Evolutionary conservation across 1,140 invertebrate genomes (phyloP), one percentile per base, ranked within the genome.

Genomic region (Lordiphosa stackelbergi): DNA sequence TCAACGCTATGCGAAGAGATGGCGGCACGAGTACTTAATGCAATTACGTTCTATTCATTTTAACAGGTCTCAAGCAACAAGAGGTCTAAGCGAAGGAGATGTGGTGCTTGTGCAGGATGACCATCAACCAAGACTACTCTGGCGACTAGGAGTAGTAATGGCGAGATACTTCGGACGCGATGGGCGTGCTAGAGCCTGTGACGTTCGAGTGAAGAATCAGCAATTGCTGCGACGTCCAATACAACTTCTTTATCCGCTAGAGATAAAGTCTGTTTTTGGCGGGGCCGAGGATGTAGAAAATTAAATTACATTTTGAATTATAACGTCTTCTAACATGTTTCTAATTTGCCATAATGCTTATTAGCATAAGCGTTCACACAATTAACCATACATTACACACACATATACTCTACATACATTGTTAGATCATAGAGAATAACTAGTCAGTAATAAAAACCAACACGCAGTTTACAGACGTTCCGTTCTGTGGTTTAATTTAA

Each of bases 21-120:
- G 42, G 42, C 42, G 42, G 9, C 9, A 45, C 4, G 42, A 45
- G 42, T 45, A 45, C 10, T 45, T 45, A 12, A 19, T 16, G 13
- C 42, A 45, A 45, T 13, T 45, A 12, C 42, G 42, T 16, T 45
- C 12, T 45, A 45, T 45, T 45, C 42, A 45, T 45, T 45, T 45
- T 11, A 45, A 45, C 12, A 45, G 12, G 22, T 45, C 42, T 10
- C 13, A 45, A 16, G 22, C 22, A 24, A 13, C 13, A 3, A 45
- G 42, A 45, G 8, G 42, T 24, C 10, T 12, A 16, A 19, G 7
- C 22, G 42, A 45, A 45, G 42, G 42, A n/a, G 42, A 45, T 3
- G 42, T 45, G 9, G 42, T 13, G 9, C 42, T 37, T 10, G 36
- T 37, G 7, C 36, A 37, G 7, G 36, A 37, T 37, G 36, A 37